A percentile compares a stretch with the other conserved stretches of the same genome.
These are phyloP conservation scores for Tetraodon nigroviridis DNA, from an alignment of 2,113 vertebrate genomes.

Conservation along the genomic window DNA sequence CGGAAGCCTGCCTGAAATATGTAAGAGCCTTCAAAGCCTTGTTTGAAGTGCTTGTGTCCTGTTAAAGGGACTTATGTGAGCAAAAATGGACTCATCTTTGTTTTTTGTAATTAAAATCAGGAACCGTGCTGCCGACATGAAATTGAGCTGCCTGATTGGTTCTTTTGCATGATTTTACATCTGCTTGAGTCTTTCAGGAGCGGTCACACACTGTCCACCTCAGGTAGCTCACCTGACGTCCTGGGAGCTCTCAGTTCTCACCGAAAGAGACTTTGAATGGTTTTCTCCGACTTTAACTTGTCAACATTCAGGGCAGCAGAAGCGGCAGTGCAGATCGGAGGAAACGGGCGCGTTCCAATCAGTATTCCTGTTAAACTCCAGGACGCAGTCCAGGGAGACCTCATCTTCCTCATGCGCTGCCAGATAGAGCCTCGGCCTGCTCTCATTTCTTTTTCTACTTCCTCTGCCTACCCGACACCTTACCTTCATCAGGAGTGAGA, in stretches of 20 bases:
- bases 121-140: constrained; percentile 6
- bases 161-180: constrained; percentile 22
- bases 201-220: constrained; percentile 9
- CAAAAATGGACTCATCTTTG: constrained; percentile 21
- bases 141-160: background rate
- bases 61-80: constrained; percentile 25
- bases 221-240: constrained; percentile 31
- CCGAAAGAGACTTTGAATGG: background rate
- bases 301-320: background rate
- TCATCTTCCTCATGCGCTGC: constrained; percentile 36
- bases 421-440: constrained; percentile 32
- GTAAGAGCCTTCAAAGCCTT: no score
- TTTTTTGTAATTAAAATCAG: constrained; percentile 47
- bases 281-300: constrained; percentile 14
- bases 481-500: constrained; percentile 29
- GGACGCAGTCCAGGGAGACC: constrained; percentile 43
- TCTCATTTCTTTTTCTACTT: constrained; percentile 23
- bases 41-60: constrained; percentile 20
- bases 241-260: constrained; percentile 4
- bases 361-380: constrained; percentile 48
- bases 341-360: constrained; percentile 32
- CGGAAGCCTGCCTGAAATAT: constrained; percentile 1
- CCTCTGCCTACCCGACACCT: constrained; percentile 33
- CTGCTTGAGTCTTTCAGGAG: constrained; percentile 15
- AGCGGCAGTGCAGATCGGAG: constrained; percentile 8